These are phyloP conservation scores for Odontamblyopus lacepedii DNA, from an alignment of 2,797 vertebrate genomes.

Conservation along the genomic window DNA sequence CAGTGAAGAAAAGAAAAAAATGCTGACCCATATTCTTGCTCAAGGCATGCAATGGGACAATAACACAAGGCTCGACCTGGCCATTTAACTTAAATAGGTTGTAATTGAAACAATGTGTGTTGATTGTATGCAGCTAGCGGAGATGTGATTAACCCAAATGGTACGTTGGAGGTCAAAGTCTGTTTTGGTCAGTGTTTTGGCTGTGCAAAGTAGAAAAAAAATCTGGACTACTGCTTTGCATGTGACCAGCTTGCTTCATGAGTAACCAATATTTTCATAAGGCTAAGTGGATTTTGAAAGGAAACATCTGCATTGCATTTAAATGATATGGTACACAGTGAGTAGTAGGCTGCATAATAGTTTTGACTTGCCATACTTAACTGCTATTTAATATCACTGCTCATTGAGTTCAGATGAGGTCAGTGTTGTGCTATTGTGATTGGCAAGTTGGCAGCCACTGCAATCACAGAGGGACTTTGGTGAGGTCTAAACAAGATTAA, in stretches of 20 bases:
- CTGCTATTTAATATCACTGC: conserved; percentile 8
- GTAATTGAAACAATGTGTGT: conserved; percentile 70
- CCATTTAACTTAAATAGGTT: conserved; percentile 57
- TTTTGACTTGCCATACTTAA: conserved; percentile 21
- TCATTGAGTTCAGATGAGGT: conserved; percentile 17
- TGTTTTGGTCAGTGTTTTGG: conserved; percentile 32
- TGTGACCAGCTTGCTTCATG: conserved; percentile 20
- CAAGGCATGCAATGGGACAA: conserved; percentile 56
- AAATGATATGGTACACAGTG: conserved; percentile 4
- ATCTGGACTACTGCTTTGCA: conserved; percentile 31
- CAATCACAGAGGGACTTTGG: not conserved
- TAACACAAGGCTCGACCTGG: conserved; percentile 49
- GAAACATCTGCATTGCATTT: conserved; percentile 46
- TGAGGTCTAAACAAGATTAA: conserved; percentile 1
- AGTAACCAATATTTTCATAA: conserved; percentile 22
- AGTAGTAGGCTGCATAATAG: conserved; percentile 11
- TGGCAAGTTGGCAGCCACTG: conserved; percentile 7
- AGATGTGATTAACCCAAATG: conserved; percentile 64
- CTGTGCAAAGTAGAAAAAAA: conserved; percentile 7
- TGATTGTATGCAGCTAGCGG: conserved; percentile 52
- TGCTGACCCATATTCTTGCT: conserved; percentile 67
- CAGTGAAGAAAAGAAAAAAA: conserved; percentile 13
- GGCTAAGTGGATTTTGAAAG: conserved; percentile 19
- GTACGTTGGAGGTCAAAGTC: conserved; percentile 37
- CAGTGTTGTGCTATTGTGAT: conserved; percentile 8